These are phyloP conservation scores for Meliscaeva auricollis DNA, from an alignment of 2,888 invertebrate species.

Conservation along the genomic window DNA sequence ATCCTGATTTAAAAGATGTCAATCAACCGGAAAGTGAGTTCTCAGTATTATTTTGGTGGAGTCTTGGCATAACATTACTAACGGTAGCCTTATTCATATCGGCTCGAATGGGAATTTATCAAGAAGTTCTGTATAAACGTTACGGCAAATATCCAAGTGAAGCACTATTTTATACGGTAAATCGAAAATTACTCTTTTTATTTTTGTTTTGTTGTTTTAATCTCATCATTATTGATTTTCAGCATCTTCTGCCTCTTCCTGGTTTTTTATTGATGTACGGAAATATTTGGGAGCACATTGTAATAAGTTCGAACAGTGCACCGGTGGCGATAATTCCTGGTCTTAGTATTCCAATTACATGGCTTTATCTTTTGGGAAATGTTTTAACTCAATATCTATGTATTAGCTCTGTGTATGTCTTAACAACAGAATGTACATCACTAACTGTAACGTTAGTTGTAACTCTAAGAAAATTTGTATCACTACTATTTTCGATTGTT, in stretches of 20 bases:
- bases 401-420: slow-evolving; percentile 96
- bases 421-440: slow-evolving; percentile 97
- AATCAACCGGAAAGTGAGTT: slow-evolving; percentile 77
- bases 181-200: slow-evolving; percentile 64
- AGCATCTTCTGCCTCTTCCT: slow-evolving; percentile 95
- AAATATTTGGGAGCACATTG: slow-evolving; percentile 91
- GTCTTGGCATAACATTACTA: slow-evolving; percentile 91
- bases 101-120: slow-evolving; percentile 97
- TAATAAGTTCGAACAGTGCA: slow-evolving; percentile 89
- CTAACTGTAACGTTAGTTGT: slow-evolving; percentile 97
- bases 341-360: slow-evolving; percentile 89
- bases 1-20: slow-evolving; percentile 85
- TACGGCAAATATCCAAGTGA: slow-evolving; percentile 97
- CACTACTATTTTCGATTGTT: slow-evolving; percentile 96
- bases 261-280: slow-evolving; percentile 92
- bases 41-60: slow-evolving; percentile 86
- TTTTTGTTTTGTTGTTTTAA: no score
- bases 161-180: slow-evolving; percentile 92
- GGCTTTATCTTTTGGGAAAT: slow-evolving; percentile 92
- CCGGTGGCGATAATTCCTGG: slow-evolving; percentile 85
- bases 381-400: slow-evolving; percentile 96
- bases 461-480: slow-evolving; percentile 97
- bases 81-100: slow-evolving; percentile 95
- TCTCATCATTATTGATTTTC: no score
- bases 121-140: slow-evolving; percentile 92